These are phyloP conservation scores for Chaenodraco wilsoni DNA, from an alignment of 2,797 vertebrate genomes.

Conservation along the genomic window DNA sequence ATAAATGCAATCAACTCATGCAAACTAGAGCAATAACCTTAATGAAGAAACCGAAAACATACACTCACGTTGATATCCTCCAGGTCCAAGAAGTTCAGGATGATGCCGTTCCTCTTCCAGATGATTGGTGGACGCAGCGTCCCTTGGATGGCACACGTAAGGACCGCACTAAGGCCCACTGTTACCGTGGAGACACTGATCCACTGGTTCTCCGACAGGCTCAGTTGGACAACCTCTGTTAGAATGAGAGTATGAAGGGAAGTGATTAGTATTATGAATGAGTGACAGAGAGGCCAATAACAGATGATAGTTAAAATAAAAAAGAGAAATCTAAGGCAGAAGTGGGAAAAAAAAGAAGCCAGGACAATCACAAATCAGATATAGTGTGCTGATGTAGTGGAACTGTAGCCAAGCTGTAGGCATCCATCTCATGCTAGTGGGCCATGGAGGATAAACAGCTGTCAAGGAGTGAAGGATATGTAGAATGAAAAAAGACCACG, in stretches of 20 bases:
- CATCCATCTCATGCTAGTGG: conserved; percentile 54
- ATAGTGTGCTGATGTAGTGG: conserved; percentile 48
- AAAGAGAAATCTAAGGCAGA: neutral
- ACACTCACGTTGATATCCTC: conserved; percentile 95
- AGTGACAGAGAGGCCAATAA: conserved; percentile 4
- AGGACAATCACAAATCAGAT: conserved; percentile 51
- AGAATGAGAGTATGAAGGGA: conserved; percentile 27
- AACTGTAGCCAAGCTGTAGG: conserved; percentile 48
- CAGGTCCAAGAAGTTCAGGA: conserved; percentile 92
- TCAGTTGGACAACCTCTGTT: conserved; percentile 92
- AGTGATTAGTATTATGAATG: conserved; percentile 8
- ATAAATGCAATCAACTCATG: neutral
- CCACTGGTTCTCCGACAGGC: conserved; percentile 87
- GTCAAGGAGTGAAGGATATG: conserved; percentile 55
- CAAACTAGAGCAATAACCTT: neutral
- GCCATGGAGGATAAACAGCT: conserved; percentile 61
- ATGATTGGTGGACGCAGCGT: conserved; percentile 91
- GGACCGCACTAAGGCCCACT: conserved; percentile 91
- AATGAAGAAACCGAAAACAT: neutral
- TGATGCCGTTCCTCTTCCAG: conserved; percentile 93
- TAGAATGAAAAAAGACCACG: conserved; percentile 36
- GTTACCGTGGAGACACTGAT: conserved; percentile 90
- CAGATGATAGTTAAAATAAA: neutral
- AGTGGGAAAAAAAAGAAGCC: neutral
- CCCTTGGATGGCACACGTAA: conserved; percentile 91